phyloP scores from a whole-genome alignment of 2,113 vertebrate species.

The Peromyscus polionotus region DNA sequence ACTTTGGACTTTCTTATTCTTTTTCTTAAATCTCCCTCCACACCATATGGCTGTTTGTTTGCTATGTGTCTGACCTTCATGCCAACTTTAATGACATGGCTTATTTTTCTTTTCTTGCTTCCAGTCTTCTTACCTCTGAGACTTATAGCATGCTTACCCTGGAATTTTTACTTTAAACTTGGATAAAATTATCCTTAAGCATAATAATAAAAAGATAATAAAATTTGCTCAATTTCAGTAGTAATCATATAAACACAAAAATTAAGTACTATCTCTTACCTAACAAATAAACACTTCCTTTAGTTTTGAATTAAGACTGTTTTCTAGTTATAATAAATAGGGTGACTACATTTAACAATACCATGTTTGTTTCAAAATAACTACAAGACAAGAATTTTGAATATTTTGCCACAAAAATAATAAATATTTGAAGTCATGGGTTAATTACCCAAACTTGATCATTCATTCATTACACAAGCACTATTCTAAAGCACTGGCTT shows the following conservation, averaged over 20 bases:
- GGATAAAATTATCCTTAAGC: not conserved
- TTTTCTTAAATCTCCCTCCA: not conserved
- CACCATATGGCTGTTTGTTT: not conserved
- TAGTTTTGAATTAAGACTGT: not conserved
- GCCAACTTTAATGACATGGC: not conserved
- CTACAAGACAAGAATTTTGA: not conserved
- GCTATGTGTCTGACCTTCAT: not conserved
- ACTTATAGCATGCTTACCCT: not conserved
- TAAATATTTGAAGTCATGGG: not conserved
- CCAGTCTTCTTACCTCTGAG: not conserved
- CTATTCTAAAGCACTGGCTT: not conserved
- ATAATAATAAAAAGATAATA: not conserved
- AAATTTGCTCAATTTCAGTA: not conserved
- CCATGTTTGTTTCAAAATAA: not conserved
- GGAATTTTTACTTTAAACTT: not conserved
- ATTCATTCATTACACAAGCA: not conserved
- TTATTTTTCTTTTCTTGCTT: not conserved
- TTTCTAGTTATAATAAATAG: not conserved
- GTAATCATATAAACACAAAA: not conserved
- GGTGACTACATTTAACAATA: not conserved
- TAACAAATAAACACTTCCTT: not conserved
- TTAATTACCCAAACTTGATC: not conserved
- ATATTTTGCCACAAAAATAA: not conserved
- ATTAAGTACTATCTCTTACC: not conserved
- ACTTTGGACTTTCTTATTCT: not conserved